Conservation (phyloP, 2,888 invertebrate species). For the Pollenia angustigena region DNA sequence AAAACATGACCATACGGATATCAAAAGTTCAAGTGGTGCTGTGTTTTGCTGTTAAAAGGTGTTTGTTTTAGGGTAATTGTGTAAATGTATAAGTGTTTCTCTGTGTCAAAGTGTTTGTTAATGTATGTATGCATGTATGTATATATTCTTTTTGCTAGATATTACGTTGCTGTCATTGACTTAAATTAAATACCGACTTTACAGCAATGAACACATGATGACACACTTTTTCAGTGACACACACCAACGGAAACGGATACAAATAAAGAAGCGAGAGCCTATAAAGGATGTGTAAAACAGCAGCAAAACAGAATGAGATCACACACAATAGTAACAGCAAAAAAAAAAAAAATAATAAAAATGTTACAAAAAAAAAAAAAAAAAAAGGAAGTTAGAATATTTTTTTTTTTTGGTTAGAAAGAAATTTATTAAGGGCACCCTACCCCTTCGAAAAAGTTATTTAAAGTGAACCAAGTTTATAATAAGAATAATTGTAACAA, state of each 20-base stretch:
- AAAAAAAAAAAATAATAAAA: conserved; percentile 9
- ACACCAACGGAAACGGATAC: conserved; percentile 71
- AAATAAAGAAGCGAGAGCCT: conserved; percentile 63
- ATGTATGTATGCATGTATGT: neutral
- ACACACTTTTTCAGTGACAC: conserved; percentile 58
- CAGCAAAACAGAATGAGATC: conserved; percentile 62
- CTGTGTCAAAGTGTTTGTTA: neutral
- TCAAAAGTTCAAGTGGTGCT: conserved; percentile 49
- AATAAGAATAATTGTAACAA: neutral
- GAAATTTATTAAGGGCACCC: neutral
- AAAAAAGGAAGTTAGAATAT: conserved; percentile 29
- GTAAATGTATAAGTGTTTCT: neutral
- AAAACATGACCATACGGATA: conserved; percentile 34
- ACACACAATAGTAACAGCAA: conserved; percentile 41
- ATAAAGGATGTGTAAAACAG: conserved; percentile 67
- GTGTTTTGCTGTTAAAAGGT: conserved; percentile 44
- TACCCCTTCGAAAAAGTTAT: neutral
- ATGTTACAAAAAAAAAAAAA: conserved; percentile 3
- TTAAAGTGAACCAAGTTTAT: neutral
- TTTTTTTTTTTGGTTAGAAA: conserved; percentile 27
- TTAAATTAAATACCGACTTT: conserved; percentile 55
- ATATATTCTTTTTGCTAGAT: neutral
- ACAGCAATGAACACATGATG: conserved; percentile 54
- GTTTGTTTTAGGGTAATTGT: conserved; percentile 4
- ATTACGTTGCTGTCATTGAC: conserved; percentile 33